phyloP scores from a whole-genome alignment of 2,888 invertebrate genomes.

The Drosophila rubida region DNA sequence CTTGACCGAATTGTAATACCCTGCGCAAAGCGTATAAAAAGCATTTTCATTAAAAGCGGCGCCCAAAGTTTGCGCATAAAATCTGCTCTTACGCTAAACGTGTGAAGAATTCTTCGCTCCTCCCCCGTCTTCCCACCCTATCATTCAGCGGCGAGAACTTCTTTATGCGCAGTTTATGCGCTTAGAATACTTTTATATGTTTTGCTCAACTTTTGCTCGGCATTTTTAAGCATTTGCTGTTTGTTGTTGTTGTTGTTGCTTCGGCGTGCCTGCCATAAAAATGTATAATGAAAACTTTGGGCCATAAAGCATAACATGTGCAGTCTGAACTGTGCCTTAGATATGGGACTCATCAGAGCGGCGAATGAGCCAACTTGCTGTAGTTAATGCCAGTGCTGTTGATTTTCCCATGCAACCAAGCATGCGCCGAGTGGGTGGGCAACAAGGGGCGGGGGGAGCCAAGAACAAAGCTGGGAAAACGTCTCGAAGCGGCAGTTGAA shows the following conservation, averaged over 20 bases:
- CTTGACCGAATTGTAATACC: not conserved
- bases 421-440: conserved; percentile 49
- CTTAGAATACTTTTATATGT: conserved; percentile 61
- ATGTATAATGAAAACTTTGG: conserved; percentile 66
- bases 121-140: no score
- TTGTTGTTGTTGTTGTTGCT: no score
- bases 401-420: conserved; percentile 62
- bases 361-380: conserved; percentile 41
- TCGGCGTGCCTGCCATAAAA: conserved; percentile 50
- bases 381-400: conserved; percentile 8
- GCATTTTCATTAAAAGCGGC: conserved; percentile 54
- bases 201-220: conserved; percentile 22
- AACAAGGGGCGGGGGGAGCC: conserved; percentile 4
- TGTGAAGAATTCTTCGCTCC: conserved; percentile 56
- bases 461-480: conserved; percentile 71
- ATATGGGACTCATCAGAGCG: conserved; percentile 7
- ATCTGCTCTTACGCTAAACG: conserved; percentile 59
- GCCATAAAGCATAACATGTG: conserved; percentile 62
- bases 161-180: conserved; percentile 54
- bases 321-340: conserved; percentile 12
- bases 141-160: no score
- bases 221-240: conserved; percentile 37
- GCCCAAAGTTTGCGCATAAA: conserved; percentile 58
- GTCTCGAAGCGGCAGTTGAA: not conserved
- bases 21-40: conserved; percentile 7